Conservation (phyloP, 2,113 vertebrate species). For the Anser cygnoides region DNA sequence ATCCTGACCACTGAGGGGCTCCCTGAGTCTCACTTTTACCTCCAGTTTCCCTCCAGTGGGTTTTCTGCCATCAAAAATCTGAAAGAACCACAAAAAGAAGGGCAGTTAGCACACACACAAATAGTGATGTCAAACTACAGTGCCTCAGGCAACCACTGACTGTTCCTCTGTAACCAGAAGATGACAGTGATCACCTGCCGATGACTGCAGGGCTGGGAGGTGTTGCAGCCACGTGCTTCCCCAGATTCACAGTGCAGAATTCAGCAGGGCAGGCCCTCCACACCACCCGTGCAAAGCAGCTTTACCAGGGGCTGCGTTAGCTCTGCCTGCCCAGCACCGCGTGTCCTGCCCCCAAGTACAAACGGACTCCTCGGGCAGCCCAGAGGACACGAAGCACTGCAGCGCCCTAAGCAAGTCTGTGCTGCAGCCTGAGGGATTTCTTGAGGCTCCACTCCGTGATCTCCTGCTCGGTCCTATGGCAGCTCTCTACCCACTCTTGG, state of each 20-base stretch:
- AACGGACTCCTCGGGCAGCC: rapidly evolving
- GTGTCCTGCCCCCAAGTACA: background rate
- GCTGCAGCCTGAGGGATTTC: background rate
- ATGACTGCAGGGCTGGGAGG: background rate
- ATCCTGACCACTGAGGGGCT: slow-evolving; percentile 92
- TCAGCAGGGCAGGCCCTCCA: background rate
- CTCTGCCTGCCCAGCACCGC: rapidly evolving
- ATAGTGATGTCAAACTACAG: rapidly evolving
- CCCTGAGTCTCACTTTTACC: slow-evolving; percentile 89
- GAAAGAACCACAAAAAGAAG: background rate
- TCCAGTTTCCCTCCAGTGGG: slow-evolving; percentile 92
- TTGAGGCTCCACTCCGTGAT: background rate
- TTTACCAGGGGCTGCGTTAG: rapidly evolving
- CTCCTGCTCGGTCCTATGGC: background rate
- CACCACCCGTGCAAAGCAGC: rapidly evolving
- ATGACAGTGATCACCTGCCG: background rate
- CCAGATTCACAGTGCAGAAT: rapidly evolving
- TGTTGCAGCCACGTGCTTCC: background rate
- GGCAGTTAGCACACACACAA: rapidly evolving
- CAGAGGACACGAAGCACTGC: rapidly evolving
- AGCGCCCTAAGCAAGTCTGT: rapidly evolving
- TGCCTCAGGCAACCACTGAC: background rate
- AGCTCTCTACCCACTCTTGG: background rate
- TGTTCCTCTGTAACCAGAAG: rapidly evolving
- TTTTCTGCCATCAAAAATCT: slow-evolving; percentile 96